These are phyloP conservation scores for Hycleus cichorii DNA, from an alignment of 1,140 invertebrate genomes.

Conservation along the genomic window DNA sequence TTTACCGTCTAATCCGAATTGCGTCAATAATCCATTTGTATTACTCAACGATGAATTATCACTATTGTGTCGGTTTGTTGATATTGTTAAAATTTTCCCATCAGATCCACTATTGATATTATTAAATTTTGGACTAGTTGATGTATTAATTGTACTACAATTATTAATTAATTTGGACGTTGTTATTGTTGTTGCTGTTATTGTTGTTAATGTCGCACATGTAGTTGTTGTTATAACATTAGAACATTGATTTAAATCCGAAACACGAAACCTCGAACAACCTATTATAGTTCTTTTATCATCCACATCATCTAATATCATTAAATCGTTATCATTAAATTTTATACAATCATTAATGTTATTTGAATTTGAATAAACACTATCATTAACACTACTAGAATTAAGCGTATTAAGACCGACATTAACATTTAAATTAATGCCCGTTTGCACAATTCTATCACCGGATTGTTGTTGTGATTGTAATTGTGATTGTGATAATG, in stretches of 20 bases:
- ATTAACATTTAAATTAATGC: constrained; percentile 29
- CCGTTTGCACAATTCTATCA: constrained; percentile 25
- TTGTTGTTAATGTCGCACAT: not conserved
- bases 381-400: constrained; percentile 25
- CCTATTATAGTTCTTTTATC: constrained; percentile 31
- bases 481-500: not conserved
- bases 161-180: constrained; percentile 22
- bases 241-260: constrained; percentile 19
- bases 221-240: constrained; percentile 7
- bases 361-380: constrained; percentile 22
- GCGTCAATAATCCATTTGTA: constrained; percentile 32
- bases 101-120: constrained; percentile 26
- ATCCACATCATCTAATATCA: constrained; percentile 12
- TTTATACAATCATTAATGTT: constrained; percentile 17
- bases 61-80: not conserved
- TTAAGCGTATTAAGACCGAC: constrained; percentile 33
- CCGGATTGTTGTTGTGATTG: constrained; percentile 6
- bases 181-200: not conserved
- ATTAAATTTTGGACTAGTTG: constrained; percentile 38
- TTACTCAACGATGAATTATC: constrained; percentile 18
- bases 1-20: constrained; percentile 30
- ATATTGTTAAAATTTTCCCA: constrained; percentile 1
- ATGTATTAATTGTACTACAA: constrained; percentile 24
- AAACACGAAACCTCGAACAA: constrained; percentile 36
- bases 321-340: constrained; percentile 4